These are phyloP conservation scores for Condylostylus longicornis DNA, from an alignment of 1,140 invertebrate species.

Conservation along the genomic window DNA sequence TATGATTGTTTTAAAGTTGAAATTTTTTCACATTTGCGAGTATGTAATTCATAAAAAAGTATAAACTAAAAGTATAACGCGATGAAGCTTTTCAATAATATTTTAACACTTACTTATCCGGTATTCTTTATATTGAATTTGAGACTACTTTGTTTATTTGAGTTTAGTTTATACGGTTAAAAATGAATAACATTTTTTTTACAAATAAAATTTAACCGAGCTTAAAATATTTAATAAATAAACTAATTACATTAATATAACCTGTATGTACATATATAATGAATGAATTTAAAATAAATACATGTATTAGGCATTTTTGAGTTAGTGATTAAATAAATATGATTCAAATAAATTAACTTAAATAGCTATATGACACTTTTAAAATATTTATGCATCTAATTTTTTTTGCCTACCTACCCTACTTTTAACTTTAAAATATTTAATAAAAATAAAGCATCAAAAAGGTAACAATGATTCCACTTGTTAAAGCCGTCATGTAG, in stretches of 20 bases:
- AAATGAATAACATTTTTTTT: no score
- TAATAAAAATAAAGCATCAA: slow-evolving; percentile 16
- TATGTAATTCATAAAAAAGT: neutral
- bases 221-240: neutral
- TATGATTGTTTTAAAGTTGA: no score
- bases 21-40: no score
- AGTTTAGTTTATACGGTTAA: no score
- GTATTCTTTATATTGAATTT: neutral
- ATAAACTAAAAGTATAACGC: neutral
- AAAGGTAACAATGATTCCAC: slow-evolving; percentile 14
- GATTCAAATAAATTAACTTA: slow-evolving; percentile 6
- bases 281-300: slow-evolving; percentile 8
- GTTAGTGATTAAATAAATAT: slow-evolving; percentile 2
- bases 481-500: slow-evolving; percentile 17
- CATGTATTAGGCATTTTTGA: neutral
- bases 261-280: slow-evolving; percentile 18
- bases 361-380: slow-evolving; percentile 15
- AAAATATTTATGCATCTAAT: slow-evolving; percentile 7
- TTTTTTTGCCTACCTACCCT: no score
- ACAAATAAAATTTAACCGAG: neutral
- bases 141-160: no score
- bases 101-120: neutral
- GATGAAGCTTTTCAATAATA: neutral
- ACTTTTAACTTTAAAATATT: slow-evolving; percentile 8
- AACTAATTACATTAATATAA: slow-evolving; percentile 7